A percentile compares a stretch with the other conserved stretches of the same genome.
Conservation (phyloP, 2,797 vertebrate genomes). For the Pseudomugil gertrudae region DNA sequence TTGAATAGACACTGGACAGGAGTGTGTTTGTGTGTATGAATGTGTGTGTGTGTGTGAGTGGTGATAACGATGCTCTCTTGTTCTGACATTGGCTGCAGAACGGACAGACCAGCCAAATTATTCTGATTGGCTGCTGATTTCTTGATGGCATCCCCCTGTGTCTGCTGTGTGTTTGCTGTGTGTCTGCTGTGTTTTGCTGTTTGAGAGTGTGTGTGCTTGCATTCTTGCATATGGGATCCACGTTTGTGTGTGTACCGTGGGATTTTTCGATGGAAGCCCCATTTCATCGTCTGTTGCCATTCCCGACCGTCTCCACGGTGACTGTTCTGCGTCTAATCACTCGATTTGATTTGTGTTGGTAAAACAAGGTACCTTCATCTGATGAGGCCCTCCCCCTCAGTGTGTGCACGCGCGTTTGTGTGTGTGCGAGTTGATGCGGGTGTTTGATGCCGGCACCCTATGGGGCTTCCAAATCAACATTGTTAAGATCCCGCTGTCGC, state of each 20-base stretch:
- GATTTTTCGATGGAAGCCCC: constrained; percentile 69
- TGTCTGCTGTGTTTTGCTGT: constrained; percentile 60
- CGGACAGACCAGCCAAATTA: constrained; percentile 81
- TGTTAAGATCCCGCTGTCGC: constrained; percentile 76
- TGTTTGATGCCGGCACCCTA: constrained; percentile 65
- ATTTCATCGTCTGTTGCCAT: constrained; percentile 69
- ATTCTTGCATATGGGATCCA: constrained; percentile 73
- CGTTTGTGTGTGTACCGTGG: constrained; percentile 50
- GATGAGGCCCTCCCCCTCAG: constrained; percentile 72
- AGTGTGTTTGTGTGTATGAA: constrained; percentile 2
- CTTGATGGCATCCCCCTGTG: constrained; percentile 73
- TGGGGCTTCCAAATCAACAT: constrained; percentile 72
- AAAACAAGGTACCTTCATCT: constrained; percentile 72
- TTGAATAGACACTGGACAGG: constrained; percentile 29
- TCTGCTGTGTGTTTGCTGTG: constrained; percentile 33
- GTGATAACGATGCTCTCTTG: constrained; percentile 52
- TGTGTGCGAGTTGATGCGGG: constrained; percentile 27
- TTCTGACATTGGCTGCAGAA: constrained; percentile 64
- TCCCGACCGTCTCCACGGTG: constrained; percentile 70
- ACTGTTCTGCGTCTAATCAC: constrained; percentile 81
- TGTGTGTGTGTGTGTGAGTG: constrained; percentile 10
- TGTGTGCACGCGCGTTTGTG: constrained; percentile 27
- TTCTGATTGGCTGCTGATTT: constrained; percentile 87
- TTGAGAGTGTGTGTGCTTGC: constrained; percentile 60
- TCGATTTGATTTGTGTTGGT: constrained; percentile 85